Evolutionary conservation across 2,888 invertebrate genomes (phyloP), one percentile per base, ranked within the genome.

Genomic region (Phania funesta): DNA sequence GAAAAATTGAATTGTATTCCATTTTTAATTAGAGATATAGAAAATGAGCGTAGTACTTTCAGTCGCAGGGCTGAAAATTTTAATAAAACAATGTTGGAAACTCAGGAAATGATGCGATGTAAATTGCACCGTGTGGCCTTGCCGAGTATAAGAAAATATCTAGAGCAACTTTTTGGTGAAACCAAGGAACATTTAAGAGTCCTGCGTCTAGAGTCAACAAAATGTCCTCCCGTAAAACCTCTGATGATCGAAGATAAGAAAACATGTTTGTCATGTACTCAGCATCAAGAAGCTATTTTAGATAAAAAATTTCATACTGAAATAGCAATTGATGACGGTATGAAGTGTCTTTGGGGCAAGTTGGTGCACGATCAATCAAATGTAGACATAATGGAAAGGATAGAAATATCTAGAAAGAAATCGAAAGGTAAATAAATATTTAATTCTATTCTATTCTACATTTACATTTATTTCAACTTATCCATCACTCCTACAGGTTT

Each of bases 31-130:
- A 60, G 74, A 8, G 85, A 88, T 74, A 86, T 90, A 4, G 85
- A 86, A 32, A 73, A 58, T 1, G 41, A 88, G 3, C 84, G 86
- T 9, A 56, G 44, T 0, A 26, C 83, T 6, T 54, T 88, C 3
- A 16, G n/a, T 1, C 18, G 0, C 0, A 16, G 7, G 18, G 38
- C 6, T 7, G 3, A 0, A 6, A 11, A 24, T 13, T 50, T 65
- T 41, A 32, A 87, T 0, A 84, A 84, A 8, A 85, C 89, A 29
- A 87, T 90, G 86, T 85, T 86, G 77, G 91, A 90, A 75, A 68
- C 88, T 38, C 89, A 90, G 83, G 88, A 90, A 2, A 90, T 90
- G 89, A 82, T 90, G n/a, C 88, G 89, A 54, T 85, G 87, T 4
- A 90, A 90, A 74, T 60, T 90, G 62, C 88, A 90, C 20, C 89